These are phyloP conservation scores for Oryzias celebensis DNA, from an alignment of 2,113 vertebrate genomes.

Conservation along the genomic window DNA sequence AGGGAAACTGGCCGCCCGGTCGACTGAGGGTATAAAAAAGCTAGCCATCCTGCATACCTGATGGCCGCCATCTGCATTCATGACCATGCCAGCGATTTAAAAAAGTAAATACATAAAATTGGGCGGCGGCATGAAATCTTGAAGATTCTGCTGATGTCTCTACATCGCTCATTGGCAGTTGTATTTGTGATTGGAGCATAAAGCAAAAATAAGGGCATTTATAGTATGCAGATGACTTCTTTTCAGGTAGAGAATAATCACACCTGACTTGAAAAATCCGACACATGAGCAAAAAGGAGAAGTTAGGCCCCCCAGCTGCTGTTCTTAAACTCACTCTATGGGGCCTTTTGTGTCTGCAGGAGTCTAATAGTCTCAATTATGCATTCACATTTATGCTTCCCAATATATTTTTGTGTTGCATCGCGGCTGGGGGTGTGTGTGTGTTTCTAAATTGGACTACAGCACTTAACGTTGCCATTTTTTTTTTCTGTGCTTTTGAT, in stretches of 20 bases:
- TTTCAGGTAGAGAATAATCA: conserved; percentile 43
- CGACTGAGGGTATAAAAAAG: too few relatives aligned
- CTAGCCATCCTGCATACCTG: too few relatives aligned
- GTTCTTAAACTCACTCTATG: conserved; percentile 27
- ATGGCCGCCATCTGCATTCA: too few relatives aligned
- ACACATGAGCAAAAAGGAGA: not conserved
- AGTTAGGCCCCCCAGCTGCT: not conserved
- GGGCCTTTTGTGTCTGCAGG: conserved; percentile 60
- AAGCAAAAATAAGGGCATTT: not conserved
- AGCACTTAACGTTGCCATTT: conserved; percentile 37
- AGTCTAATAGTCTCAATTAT: conserved; percentile 54
- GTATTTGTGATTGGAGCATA: not conserved
- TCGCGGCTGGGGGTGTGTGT: conserved; percentile 15
- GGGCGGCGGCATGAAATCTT: too few relatives aligned
- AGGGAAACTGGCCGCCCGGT: too few relatives aligned
- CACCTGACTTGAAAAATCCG: conserved; percentile 11
- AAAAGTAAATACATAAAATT: too few relatives aligned
- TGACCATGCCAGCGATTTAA: too few relatives aligned
- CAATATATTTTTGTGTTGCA: conserved; percentile 48
- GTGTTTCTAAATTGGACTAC: conserved; percentile 22
- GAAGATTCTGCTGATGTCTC: too few relatives aligned
- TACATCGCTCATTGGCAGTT: too few relatives aligned
- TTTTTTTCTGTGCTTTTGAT: conserved; percentile 29
- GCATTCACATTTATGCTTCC: conserved; percentile 33
- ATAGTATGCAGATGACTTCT: conserved; percentile 13